Conservation (phyloP, 2,113 vertebrate species). For the Columba livia region DNA sequence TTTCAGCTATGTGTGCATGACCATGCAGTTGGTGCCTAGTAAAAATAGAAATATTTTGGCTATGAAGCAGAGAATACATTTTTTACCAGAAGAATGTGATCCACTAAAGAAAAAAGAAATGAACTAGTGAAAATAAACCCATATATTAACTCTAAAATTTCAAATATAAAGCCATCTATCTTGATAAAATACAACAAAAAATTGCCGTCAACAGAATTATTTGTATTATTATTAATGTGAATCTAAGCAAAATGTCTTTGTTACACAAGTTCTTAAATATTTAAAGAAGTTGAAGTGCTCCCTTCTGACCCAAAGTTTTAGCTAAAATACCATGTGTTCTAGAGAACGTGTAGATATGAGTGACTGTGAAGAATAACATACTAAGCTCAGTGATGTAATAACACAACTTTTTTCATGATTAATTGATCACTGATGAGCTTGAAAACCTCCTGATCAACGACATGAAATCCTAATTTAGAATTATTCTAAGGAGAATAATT, state of each 20-base stretch:
- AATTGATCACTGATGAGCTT: neutral
- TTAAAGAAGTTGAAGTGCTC: neutral
- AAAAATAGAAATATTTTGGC: neutral
- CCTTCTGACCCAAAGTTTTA: neutral
- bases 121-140: neutral
- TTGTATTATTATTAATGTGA: neutral
- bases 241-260: neutral
- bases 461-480: neutral
- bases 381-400: neutral
- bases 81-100: neutral
- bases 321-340: neutral
- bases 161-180: neutral
- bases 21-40: neutral
- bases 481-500: neutral
- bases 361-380: neutral
- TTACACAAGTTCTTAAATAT: neutral
- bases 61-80: neutral
- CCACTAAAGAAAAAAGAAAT: neutral
- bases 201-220: neutral
- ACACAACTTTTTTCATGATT: neutral
- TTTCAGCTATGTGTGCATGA: neutral
- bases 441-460: neutral
- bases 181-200: neutral
- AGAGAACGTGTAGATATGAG: neutral
- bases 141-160: neutral